Evolutionary conservation across 2,113 vertebrate genomes (phyloP), one percentile per base, ranked within the genome.

Genomic region (Archocentrus centrarchus): DNA sequence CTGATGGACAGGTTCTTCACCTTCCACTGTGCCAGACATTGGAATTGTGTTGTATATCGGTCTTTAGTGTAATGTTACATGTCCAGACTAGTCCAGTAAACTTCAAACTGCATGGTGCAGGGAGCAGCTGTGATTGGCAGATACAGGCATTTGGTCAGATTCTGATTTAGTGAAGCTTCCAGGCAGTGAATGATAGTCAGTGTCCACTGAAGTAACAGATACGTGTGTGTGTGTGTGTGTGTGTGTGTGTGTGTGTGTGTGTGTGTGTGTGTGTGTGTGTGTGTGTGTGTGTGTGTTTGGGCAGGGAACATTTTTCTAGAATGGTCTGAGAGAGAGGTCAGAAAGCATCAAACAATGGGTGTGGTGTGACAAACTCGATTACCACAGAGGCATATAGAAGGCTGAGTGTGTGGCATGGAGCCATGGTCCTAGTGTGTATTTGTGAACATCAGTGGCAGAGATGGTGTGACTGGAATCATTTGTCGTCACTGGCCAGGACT

Each of bases 261-360:
- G 17, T 41, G 27, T 41, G 41, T 60, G 8, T 61, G 79, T n/a
- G 7, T 44, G 59, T 18, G 60, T 61, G 20, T 53, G 39, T 59
- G 62, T 41, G 13, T 35, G 24, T 9, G 47, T 17, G 32, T 11
- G 17, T 61, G 3, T 35, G 78, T 15, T 11, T 18, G 30, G 18
- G 24, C 9, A 6, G 9, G 32, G 14, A 8, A 2, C 32, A 35
- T 32, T 82, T 88, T 90, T 93, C 92, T 79, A 92, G 93, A 94
- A 88, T 14, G 77, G 63, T 86, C 87, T 87, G 83, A 80, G 15
- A 79, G 50, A 85, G 75, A 77, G 88, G 85, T 85, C 84, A 80
- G 70, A 59, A 44, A 44, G 81, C 53, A 30, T 84, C 76, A 87
- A 22, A 94, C 89, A 91, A 93, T 88, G 83, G 84, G 27, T 61